Evolutionary conservation across 2,113 vertebrate species (phyloP), one percentile per base, ranked within the genome.

Genomic region (Cyanistes caeruleus): DNA sequence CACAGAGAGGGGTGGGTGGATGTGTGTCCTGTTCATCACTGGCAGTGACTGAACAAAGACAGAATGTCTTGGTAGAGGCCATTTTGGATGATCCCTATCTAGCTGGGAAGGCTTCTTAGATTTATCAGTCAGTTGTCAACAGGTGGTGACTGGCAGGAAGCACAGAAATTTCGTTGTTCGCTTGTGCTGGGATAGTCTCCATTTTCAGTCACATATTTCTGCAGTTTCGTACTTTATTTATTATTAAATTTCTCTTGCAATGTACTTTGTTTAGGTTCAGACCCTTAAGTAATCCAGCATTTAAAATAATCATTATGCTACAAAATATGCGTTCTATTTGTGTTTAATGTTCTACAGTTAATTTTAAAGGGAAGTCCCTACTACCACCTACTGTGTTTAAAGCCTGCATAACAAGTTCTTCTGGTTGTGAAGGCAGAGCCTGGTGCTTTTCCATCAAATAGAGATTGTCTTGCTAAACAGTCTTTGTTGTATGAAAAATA

Each of bases 331-430:
- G 30, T 88, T 76, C 46, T 70, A 6, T 78, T 88, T 83, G 64
- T 89, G 49, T 91, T 84, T 87, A 63, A 90, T 53, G 35, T 73
- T 87, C 69, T 68, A 43, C 64, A 58, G 67, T 69, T 95, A 23
- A 16, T 89, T 94, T 88, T 90, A 67, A 81, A 89, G 94, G 86
- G 91, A 96, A 94, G 86, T 94, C 86, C 86, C 80, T 74, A 16
- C 78, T 93, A 86, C 95, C 95, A 91, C 94, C 92, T 94, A 92
- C 94, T 90, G 72, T 41, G 78, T 90, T 89, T 90, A 88, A 90
- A 97, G 88, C 88, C 67, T 96, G 94, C 59, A 23, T 73, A 97
- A 96, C 96, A 70, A 84, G 97, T 96, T 97, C 62, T 88, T 74
- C 90, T 73, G 77, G 94, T 96, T 96, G 74, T 83, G 85, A 84